Conservation (phyloP, 2,888 invertebrate species). For the Polyploca ridens region DNA sequence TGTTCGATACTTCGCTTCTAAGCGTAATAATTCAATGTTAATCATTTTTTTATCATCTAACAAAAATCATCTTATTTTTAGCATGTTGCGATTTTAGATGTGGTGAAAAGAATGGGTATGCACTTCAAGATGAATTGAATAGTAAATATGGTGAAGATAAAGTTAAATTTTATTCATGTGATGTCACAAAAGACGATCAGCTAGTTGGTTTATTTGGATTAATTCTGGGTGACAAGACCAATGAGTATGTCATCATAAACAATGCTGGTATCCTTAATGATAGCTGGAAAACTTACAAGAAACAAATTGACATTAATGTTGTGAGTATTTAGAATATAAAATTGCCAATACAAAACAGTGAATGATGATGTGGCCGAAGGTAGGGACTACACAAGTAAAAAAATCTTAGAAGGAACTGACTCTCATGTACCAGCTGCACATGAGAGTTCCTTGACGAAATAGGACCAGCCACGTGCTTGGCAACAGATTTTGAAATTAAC, state of each 20-base stretch:
- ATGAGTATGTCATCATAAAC: constrained; percentile 46
- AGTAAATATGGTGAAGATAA: constrained; percentile 43
- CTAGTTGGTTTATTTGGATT: constrained; percentile 29
- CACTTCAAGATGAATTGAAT: constrained; percentile 47
- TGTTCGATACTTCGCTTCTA: no score
- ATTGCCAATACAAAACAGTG: no score
- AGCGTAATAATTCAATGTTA: no score
- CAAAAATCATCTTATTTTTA: constrained; percentile 21
- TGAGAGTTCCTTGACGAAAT: no score
- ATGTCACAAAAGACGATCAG: constrained; percentile 48
- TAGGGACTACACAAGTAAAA: no score
- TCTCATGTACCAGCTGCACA: no score
- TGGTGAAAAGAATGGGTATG: constrained; percentile 42
- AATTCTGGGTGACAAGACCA: constrained; percentile 27
- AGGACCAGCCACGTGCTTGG: no score
- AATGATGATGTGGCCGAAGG: no score
- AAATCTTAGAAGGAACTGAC: no score
- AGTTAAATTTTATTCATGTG: constrained; percentile 52
- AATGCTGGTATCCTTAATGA: constrained; percentile 31
- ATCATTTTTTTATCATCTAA: neutral
- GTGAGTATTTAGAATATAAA: no score
- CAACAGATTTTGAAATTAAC: no score
- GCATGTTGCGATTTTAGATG: constrained; percentile 53
- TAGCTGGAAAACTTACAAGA: constrained; percentile 18
- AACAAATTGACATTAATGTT: constrained; percentile 23